These are phyloP conservation scores for Drosophila elegans DNA, from an alignment of 1,140 invertebrate species.

Conservation along the genomic window DNA sequence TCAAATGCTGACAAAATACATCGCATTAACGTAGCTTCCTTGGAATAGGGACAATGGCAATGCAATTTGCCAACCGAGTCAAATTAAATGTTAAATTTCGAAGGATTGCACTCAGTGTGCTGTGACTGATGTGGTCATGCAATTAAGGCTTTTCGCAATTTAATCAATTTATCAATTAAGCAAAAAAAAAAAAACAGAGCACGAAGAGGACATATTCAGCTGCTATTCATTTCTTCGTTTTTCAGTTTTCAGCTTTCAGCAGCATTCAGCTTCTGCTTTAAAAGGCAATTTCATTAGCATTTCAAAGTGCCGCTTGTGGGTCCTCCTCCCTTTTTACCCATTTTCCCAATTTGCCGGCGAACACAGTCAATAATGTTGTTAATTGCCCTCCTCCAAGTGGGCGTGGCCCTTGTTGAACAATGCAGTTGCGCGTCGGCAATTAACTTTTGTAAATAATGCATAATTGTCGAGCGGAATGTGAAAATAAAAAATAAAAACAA, in stretches of 20 bases:
- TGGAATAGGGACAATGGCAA: slow-evolving; percentile 45
- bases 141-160: slow-evolving; percentile 77
- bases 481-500: slow-evolving; percentile 6
- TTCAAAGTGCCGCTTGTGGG: slow-evolving; percentile 67
- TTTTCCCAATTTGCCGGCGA: slow-evolving; percentile 26
- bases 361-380: slow-evolving; percentile 80
- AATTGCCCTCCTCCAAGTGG: slow-evolving; percentile 62
- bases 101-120: slow-evolving; percentile 15
- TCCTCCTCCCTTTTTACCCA: slow-evolving; percentile 7
- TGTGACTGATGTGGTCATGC: slow-evolving; percentile 38
- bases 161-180: slow-evolving; percentile 83
- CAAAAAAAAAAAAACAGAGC: slow-evolving; percentile 5
- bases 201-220: slow-evolving; percentile 26
- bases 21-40: slow-evolving; percentile 63
- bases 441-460: slow-evolving; percentile 84
- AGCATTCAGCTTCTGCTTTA: slow-evolving; percentile 37
- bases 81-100: slow-evolving; percentile 71
- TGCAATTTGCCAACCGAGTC: slow-evolving; percentile 58
- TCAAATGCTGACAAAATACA: slow-evolving; percentile 78
- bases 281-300: slow-evolving; percentile 83
- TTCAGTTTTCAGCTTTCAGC: neutral
- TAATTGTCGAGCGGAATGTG: slow-evolving; percentile 70
- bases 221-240: slow-evolving; percentile 2
- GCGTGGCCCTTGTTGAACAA: slow-evolving; percentile 65
- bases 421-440: slow-evolving; percentile 69